Evolutionary conservation across 2,888 invertebrate genomes (phyloP).

Genomic region (Asteroscopus sphinx): DNA sequence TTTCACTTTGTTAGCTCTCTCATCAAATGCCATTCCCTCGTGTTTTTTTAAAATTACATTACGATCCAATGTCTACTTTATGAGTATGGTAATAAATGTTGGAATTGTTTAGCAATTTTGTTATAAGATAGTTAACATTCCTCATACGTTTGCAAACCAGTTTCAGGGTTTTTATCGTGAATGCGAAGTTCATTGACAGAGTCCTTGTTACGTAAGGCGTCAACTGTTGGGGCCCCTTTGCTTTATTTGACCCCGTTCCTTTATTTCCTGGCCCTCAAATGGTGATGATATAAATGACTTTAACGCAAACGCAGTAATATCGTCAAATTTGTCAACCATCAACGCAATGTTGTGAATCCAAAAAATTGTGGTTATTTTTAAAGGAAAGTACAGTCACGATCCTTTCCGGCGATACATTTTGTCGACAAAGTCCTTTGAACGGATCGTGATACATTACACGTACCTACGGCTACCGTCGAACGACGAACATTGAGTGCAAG

Average conservation of each 20-base stretch:
- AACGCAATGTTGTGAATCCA: no score
- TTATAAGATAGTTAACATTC: conserved; percentile 52
- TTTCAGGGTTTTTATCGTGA: conserved; percentile 47
- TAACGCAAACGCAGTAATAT: no score
- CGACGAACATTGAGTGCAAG: no score
- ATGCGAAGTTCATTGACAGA: conserved; percentile 59
- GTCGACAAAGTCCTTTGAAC: no score
- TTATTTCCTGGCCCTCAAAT: neutral
- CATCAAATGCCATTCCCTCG: conserved; percentile 2
- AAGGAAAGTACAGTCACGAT: no score
- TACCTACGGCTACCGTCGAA: no score
- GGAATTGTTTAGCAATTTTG: conserved; percentile 11
- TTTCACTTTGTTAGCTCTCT: conserved; percentile 6
- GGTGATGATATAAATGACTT: no score
- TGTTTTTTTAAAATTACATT: conserved; percentile 8
- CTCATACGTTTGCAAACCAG: conserved; percentile 57
- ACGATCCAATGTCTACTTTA: conserved; percentile 22
- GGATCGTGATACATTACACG: no score
- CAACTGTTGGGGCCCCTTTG: neutral
- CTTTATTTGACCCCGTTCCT: neutral
- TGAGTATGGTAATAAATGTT: neutral
- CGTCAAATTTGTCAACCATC: no score
- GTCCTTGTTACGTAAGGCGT: conserved; percentile 22
- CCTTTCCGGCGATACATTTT: no score
- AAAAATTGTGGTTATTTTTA: no score